Evolutionary conservation across 2,888 invertebrate species (phyloP), one percentile per base, ranked within the genome.

Genomic region (Dasypogon diadema): DNA sequence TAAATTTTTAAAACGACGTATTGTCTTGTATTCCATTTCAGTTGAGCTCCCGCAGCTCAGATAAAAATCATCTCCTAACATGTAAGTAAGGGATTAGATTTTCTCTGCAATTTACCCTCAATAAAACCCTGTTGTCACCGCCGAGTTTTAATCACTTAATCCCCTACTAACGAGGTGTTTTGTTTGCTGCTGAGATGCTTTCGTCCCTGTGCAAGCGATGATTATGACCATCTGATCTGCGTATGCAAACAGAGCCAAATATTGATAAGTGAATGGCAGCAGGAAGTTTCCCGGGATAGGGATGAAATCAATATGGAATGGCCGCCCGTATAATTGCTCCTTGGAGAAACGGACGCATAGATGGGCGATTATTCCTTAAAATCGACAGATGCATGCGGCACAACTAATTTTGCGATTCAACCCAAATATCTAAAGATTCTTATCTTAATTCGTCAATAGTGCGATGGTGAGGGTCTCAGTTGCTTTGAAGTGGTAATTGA

Each of bases 151-250:
- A 77, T 77, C 77, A 34, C 42, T 72, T 77, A 77, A 77, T 77
- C 76, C 75, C 37, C 75, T 65, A 56, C 76, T 77, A 77, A 77
- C 77, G 77, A 77, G 77, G 76, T 76, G 76, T 77, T 77, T 76
- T 65, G 54, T 73, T 76, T 54, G 51, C 54, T 34, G 46, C n/a
- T 21, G 54, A 37, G 65, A 60, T 30, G 55, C 10, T 21, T 12
- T 48, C 34, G 63, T 63, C 18, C 12, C 30, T 16, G 26, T 24
- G 54, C 34, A 10, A 51, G 63, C 18, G 55, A 42, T 14, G 60
- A 18, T 58, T 60, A 37, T 48, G 63, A 18, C 6, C 18, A 65
- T 24, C 22, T 63, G 18, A n/a, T 16, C 3, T 16, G 42, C 68
- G 54, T 77, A 77, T 77, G 77, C 77, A 77, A 77, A 77, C 77